These are phyloP conservation scores for Aphelenchoides besseyi DNA, from an alignment of 1,140 invertebrate genomes.

Conservation along the genomic window DNA sequence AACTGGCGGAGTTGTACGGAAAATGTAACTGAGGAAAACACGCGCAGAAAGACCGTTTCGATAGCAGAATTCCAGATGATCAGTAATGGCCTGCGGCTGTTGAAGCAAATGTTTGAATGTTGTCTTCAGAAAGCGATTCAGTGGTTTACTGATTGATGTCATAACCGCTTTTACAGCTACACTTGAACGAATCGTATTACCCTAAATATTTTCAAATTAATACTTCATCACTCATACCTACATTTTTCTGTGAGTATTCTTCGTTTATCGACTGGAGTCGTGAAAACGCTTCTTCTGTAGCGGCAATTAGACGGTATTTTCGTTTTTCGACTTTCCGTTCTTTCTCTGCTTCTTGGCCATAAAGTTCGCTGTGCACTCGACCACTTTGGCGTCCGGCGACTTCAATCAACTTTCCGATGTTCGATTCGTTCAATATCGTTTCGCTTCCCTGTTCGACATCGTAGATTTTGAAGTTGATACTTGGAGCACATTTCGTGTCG, in stretches of 20 bases:
- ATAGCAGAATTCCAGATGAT: conserved; percentile 41
- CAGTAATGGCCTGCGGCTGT: conserved; percentile 21
- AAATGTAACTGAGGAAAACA: conserved; percentile 46
- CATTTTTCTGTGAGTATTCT: conserved; percentile 31
- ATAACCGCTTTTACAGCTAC: conserved; percentile 38
- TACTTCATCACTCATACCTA: conserved; percentile 7
- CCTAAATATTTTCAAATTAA: conserved; percentile 14
- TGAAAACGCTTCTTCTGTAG: conserved; percentile 48
- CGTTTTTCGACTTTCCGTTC: conserved; percentile 36
- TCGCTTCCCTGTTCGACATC: conserved; percentile 8
- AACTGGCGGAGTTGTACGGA: conserved; percentile 10
- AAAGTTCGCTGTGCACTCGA: conserved; percentile 41
- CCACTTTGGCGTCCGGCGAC: conserved; percentile 34
- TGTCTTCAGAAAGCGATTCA: conserved; percentile 35
- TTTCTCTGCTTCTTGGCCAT: conserved; percentile 37
- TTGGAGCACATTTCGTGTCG: conserved; percentile 3
- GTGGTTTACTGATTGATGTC: conserved; percentile 33
- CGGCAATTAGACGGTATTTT: conserved; percentile 39
- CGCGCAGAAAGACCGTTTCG: conserved; percentile 42
- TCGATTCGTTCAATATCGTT: conserved; percentile 28
- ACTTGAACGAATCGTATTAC: conserved; percentile 31
- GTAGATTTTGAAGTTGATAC: conserved; percentile 21
- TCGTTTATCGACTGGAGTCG: conserved; percentile 35
- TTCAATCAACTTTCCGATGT: conserved; percentile 35
- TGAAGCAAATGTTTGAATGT: conserved; percentile 27